Conservation (phyloP, 92 coral and sea anemone species). For the Porites rus region DNA sequence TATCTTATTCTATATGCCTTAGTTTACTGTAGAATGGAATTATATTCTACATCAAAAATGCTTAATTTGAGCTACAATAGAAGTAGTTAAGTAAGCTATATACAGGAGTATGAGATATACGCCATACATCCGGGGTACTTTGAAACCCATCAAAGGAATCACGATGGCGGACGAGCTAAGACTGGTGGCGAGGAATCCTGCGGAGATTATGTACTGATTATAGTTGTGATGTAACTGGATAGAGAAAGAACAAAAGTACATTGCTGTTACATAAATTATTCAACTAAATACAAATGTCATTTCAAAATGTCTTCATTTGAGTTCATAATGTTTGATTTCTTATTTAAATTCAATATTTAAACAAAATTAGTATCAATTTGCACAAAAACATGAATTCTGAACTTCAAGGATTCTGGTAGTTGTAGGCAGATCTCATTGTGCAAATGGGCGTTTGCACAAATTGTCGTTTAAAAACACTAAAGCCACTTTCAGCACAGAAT, state of each 20-base stretch:
- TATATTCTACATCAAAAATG: conserved; percentile 24
- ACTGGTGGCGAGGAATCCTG: conserved; percentile 87
- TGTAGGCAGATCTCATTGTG: too few species aligned
- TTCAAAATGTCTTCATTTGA: too few species aligned
- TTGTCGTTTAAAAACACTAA: too few species aligned
- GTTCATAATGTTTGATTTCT: too few species aligned
- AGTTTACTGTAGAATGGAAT: neutral
- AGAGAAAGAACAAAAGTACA: neutral
- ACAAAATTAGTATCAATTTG: too few species aligned
- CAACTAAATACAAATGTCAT: too few species aligned
- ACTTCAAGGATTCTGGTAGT: too few species aligned
- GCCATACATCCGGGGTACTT: conserved; percentile 88
- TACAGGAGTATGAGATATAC: conserved; percentile 83
- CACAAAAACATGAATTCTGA: too few species aligned
- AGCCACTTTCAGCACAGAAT: too few species aligned
- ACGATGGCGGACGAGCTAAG: conserved; percentile 88
- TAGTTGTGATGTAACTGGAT: conserved; percentile 73
- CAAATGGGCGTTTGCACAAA: too few species aligned
- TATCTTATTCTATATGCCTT: neutral
- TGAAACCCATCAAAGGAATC: conserved; percentile 91
- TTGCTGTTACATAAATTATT: too few species aligned
- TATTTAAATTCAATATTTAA: too few species aligned
- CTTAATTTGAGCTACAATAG: conserved; percentile 71
- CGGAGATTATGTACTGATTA: conserved; percentile 89
- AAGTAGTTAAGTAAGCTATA: conserved; percentile 65